A percentile compares a stretch with the other conserved stretches of the same genome.
phyloP scores from a whole-genome alignment of 2,888 invertebrate species.

The Amblyjoppa proteus region DNA sequence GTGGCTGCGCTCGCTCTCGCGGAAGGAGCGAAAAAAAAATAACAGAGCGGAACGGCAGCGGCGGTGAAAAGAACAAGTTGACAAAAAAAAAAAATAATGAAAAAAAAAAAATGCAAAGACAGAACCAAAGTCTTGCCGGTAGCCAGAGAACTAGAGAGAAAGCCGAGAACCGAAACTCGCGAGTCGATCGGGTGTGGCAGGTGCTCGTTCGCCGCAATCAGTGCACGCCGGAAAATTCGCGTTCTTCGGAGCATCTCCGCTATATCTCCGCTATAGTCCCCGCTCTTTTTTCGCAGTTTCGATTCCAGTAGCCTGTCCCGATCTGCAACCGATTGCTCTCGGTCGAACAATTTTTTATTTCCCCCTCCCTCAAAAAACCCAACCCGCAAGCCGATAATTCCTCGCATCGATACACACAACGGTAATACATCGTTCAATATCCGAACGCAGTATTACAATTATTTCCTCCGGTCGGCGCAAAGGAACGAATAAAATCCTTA shows the following conservation, averaged over 20 bases:
- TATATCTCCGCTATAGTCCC: background rate
- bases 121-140: background rate
- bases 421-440: background rate
- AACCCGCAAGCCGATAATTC: slow-evolving; percentile 16
- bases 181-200: slow-evolving; percentile 52
- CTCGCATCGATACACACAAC: slow-evolving; percentile 6
- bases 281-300: slow-evolving; percentile 13
- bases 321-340: background rate
- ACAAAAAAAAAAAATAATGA: background rate
- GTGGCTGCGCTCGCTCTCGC: background rate
- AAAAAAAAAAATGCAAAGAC: background rate
- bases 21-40: slow-evolving; percentile 11
- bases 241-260: slow-evolving; percentile 27
- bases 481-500: slow-evolving; percentile 2
- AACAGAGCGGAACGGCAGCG: background rate
- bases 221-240: slow-evolving; percentile 45
- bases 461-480: background rate
- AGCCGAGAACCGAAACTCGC: slow-evolving; percentile 8
- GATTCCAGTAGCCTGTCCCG: background rate
- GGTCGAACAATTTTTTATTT: background rate
- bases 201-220: slow-evolving; percentile 58
- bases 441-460: too few species aligned
- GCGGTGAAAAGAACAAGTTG: background rate
- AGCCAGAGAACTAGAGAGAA: slow-evolving; percentile 37
- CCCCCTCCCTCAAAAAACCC: background rate